Evolutionary conservation across 35 echinoderm and acorn worm species (phyloP).

Genomic region (Lytechinus variegatus): DNA sequence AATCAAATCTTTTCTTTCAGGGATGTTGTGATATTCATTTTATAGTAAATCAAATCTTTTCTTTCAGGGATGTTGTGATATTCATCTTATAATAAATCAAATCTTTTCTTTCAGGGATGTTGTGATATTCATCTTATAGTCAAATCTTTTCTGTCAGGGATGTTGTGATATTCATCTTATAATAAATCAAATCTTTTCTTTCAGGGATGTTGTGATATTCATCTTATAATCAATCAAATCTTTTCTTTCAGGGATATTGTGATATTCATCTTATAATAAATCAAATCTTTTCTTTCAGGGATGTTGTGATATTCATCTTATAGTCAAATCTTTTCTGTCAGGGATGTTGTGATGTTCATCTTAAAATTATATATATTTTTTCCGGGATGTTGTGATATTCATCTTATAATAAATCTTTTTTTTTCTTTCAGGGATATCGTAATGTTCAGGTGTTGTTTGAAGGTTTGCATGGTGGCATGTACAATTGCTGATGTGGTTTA

Average conservation of each 20-base stretch:
- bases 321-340: conserved; percentile 50
- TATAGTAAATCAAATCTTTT: no score
- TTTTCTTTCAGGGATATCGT: conserved; percentile 76
- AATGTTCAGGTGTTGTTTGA: no score
- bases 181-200: no score
- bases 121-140: conserved; percentile 83
- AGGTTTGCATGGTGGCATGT: no score
- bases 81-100: no score
- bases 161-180: conserved; percentile 89
- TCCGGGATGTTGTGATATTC: conserved; percentile 89
- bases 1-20: conserved; percentile 61
- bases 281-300: conserved; percentile 73
- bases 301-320: conserved; percentile 86
- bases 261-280: no score
- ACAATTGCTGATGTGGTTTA: no score
- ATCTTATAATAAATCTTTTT: no score
- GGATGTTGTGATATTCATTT: conserved; percentile 90
- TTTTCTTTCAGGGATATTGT: conserved; percentile 75
- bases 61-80: conserved; percentile 87
- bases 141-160: conserved; percentile 69
- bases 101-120: conserved; percentile 78
- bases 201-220: conserved; percentile 90
- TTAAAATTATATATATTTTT: no score
- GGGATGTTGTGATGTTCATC: conserved; percentile 92
- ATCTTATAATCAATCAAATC: no score